These are phyloP conservation scores for Scolopax bukidnonensis DNA, from an alignment of 2,797 vertebrate genomes.

Conservation along the genomic window DNA sequence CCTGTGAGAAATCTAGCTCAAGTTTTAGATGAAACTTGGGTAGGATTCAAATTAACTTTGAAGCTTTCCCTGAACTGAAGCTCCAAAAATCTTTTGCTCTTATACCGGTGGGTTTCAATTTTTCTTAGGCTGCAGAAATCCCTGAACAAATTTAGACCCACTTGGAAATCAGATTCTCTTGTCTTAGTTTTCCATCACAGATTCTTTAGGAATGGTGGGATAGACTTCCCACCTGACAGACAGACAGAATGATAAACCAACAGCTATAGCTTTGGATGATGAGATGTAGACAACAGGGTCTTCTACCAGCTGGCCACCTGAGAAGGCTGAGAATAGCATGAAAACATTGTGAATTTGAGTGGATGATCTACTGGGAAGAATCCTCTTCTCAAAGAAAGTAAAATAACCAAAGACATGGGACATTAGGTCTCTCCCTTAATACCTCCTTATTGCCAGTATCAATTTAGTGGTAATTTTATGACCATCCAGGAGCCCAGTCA, in stretches of 20 bases:
- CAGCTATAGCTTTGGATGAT: background rate
- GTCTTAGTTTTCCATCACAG: background rate
- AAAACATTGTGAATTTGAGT: background rate
- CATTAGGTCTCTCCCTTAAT: background rate
- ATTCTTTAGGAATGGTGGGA: background rate
- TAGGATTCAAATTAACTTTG: background rate
- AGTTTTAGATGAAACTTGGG: background rate
- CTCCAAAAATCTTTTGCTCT: background rate
- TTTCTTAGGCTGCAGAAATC: background rate
- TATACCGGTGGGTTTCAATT: background rate
- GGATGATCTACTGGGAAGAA: background rate
- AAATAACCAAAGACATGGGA: background rate
- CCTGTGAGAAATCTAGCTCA: background rate
- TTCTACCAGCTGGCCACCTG: background rate
- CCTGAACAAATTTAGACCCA: background rate
- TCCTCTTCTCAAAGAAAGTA: background rate
- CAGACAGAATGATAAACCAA: background rate
- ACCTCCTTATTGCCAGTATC: background rate
- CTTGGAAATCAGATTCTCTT: background rate
- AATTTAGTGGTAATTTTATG: background rate
- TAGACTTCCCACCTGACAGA: background rate
- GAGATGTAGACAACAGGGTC: background rate
- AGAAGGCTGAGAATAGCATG: background rate
- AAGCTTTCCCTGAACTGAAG: background rate
- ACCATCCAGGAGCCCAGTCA: background rate